Base-by-base conservation (phyloP, 2,888 invertebrate species). In the Machimus atricapillus region DNA sequence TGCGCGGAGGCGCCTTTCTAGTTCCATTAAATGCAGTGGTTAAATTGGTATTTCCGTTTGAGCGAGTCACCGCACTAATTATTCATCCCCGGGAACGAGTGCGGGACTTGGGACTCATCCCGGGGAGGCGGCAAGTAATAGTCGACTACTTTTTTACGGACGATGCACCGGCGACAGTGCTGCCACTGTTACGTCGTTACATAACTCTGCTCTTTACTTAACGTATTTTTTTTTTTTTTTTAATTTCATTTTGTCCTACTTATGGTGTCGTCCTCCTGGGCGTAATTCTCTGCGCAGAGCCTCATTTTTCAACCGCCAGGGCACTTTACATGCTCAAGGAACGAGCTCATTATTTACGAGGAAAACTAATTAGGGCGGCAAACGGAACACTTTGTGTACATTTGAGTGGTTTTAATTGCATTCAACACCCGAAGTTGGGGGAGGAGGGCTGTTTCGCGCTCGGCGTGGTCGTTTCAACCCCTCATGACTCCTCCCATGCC, bases 291-390 rank as follows among this genome's bases (percentile, higher is more conserved):
- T 31, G 52, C 76, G 78, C 40, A 74, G 86, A 37, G 77, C 76
- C 77, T 86, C 86, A 86, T 86, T 86, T 86, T 86, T 86, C 86
- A 86, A 56, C 86, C 31, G 43, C 31, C n/a, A 37, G 58, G 58
- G 43, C 58, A 87, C 40, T 87, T 83, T 87, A 85, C 85, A 58
- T 85, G 77, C 85, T 78, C 66, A 85, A 76, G 66, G 76, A 77
- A 77, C 58, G 83, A 76, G 58, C 87, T 87, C 83, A 87, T 87
- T 87, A 87, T 87, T 87, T 87, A 87, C 76, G 87, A 58, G 83
- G 34, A 87, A 87, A 87, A 76, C 85, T 87, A 87, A 87, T 87
- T 87, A 87, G 78, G 83, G 83, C 83, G 40, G 87, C 85, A 85
- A 87, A 87, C 76, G 74, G 76, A 77, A 78, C 85, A 85, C 85